Evolutionary conservation across 2,888 invertebrate genomes (phyloP).

Genomic region (Beris morrisii): DNA sequence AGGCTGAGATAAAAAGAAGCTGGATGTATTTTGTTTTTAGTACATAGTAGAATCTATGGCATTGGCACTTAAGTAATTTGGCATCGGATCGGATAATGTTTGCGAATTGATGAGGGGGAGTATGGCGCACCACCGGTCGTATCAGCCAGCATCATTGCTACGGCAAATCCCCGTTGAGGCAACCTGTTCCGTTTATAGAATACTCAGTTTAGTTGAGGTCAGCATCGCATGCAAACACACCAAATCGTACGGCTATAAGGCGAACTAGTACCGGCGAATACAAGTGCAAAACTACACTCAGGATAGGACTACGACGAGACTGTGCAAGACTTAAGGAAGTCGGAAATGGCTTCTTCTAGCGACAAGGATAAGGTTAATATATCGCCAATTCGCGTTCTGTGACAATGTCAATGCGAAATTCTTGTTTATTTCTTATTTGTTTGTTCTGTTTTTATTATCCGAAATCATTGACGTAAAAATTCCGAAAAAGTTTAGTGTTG

Average conservation of each 20-base stretch:
- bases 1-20: conserved; percentile 18
- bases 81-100: conserved; percentile 7
- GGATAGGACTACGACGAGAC: too few species aligned
- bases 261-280: background rate
- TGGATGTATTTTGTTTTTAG: background rate
- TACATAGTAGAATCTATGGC: background rate
- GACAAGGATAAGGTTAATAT: conserved; percentile 42
- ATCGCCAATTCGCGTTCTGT: conserved; percentile 26
- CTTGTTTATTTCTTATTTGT: conserved; percentile 7
- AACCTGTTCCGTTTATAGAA: conserved; percentile 25
- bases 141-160: background rate
- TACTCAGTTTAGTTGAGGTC: conserved; percentile 29
- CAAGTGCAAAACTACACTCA: background rate
- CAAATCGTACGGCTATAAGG: background rate
- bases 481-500: too few species aligned
- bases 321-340: background rate
- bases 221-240: conserved; percentile 5
- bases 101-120: conserved; percentile 14
- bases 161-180: conserved; percentile 11
- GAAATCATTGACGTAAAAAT: too few species aligned
- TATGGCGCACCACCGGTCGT: conserved; percentile 2
- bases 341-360: conserved; percentile 19
- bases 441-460: conserved; percentile 2
- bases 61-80: conserved; percentile 28
- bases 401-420: conserved; percentile 21